These are phyloP conservation scores for Mesochorus sp. DNA, from an alignment of 2,888 invertebrate species.

Conservation along the genomic window DNA sequence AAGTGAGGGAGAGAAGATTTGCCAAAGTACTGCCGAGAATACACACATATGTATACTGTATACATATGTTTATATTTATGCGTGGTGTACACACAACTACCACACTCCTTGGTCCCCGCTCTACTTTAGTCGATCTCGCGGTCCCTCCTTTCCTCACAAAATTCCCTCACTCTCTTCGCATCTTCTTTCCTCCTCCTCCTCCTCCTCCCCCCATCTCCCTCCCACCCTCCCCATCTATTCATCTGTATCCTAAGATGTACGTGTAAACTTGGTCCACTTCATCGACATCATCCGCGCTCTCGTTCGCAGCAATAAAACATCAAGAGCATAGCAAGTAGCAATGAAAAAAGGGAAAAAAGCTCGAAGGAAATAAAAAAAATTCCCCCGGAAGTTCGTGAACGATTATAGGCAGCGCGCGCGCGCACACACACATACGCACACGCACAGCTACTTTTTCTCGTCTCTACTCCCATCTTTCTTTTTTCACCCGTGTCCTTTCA, in stretches of 20 bases:
- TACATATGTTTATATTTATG: neutral
- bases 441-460: conserved; percentile 6
- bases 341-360: neutral
- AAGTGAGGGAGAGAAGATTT: conserved; percentile 33
- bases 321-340: conserved; percentile 1
- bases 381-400: conserved; percentile 41
- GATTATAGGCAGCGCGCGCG: conserved; percentile 41
- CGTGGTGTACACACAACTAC: neutral
- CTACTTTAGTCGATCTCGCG: conserved; percentile 12
- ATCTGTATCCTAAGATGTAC: conserved; percentile 45
- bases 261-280: conserved; percentile 36
- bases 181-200: neutral
- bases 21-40: conserved; percentile 21
- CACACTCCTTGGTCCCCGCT: conserved; percentile 36
- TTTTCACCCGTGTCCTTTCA: conserved; percentile 2
- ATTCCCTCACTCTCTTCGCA: neutral
- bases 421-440: conserved; percentile 19
- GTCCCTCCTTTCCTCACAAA: conserved; percentile 23
- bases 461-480: conserved; percentile 7
- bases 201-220: neutral
- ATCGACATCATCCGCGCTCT: conserved; percentile 36
- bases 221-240: conserved; percentile 4
- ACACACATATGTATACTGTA: neutral
- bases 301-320: conserved; percentile 22
- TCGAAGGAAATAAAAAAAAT: conserved; percentile 16